Conservation (phyloP, 1,140 invertebrate genomes). For the Calycopis cecrops region DNA sequence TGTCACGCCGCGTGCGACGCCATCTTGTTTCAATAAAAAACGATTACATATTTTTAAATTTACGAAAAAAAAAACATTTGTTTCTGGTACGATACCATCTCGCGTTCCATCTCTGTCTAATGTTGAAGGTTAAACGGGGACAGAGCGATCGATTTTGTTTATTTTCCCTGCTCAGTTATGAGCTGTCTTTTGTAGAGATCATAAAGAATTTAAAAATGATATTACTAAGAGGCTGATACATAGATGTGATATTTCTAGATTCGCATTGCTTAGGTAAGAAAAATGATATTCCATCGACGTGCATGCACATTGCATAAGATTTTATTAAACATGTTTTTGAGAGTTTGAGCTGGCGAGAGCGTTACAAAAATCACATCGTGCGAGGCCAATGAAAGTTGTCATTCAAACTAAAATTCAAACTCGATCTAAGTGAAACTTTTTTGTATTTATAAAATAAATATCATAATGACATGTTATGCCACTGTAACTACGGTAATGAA, state of each 20-base stretch:
- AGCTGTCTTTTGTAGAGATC: conserved; percentile 24
- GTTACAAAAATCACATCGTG: too few relatives aligned
- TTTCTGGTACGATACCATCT: conserved; percentile 38
- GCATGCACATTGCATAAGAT: too few relatives aligned
- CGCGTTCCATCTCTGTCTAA: conserved; percentile 24
- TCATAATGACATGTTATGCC: too few relatives aligned
- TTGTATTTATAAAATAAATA: too few relatives aligned
- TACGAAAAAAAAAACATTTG: conserved; percentile 48
- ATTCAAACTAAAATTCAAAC: too few relatives aligned
- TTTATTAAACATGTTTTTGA: too few relatives aligned
- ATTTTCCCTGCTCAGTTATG: conserved; percentile 11
- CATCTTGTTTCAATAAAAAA: conserved; percentile 43
- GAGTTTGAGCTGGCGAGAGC: too few relatives aligned
- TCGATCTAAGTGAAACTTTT: too few relatives aligned
- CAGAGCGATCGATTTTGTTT: conserved; percentile 32
- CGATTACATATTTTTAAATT: conserved; percentile 36
- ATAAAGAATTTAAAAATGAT: conserved; percentile 56
- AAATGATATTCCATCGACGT: neutral
- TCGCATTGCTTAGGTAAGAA: conserved; percentile 7
- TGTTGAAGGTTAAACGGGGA: conserved; percentile 25
- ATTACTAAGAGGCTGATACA: conserved; percentile 30
- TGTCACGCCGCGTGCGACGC: conserved; percentile 50
- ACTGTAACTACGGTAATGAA: too few relatives aligned
- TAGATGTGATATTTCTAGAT: conserved; percentile 14
- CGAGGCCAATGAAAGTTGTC: too few relatives aligned